A percentile compares a stretch with the other conserved stretches of the same genome.
Evolutionary conservation across 1,140 invertebrate species (phyloP).

Genomic region (Drosophila leontia): DNA sequence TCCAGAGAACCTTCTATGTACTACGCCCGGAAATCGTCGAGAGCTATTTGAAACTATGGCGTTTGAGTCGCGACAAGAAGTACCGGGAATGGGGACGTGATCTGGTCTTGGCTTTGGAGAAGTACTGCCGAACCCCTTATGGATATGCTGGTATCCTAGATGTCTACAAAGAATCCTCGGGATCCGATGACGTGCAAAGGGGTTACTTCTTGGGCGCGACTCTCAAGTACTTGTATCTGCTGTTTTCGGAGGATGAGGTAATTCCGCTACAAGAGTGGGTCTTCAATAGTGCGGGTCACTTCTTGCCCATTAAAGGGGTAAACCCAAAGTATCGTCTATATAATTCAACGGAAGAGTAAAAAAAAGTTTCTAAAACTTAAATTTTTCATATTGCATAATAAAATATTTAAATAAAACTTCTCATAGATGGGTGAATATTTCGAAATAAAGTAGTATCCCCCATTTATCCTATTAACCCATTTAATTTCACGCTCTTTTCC

Average conservation of each 20-base stretch:
- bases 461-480: not conserved
- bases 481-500: not conserved
- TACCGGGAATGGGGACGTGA: constrained; percentile 99
- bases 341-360: not conserved
- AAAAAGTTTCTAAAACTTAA: not conserved
- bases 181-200: constrained; percentile 98
- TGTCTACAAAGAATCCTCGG: constrained; percentile 93
- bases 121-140: constrained; percentile 94
- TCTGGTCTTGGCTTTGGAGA: constrained; percentile 95
- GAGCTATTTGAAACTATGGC: constrained; percentile 97
- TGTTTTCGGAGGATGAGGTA: constrained; percentile 97
- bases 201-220: constrained; percentile 99
- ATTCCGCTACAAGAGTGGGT: constrained; percentile 98
- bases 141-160: constrained; percentile 97
- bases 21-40: constrained; percentile 98
- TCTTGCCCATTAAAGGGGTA: constrained; percentile 93
- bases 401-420: not conserved
- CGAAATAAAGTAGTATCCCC: not conserved
- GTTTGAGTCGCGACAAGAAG: constrained; percentile 96
- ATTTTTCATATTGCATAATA: too few relatives aligned
- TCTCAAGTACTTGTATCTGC: constrained; percentile 92
- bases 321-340: constrained; percentile 85
- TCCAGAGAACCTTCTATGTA: constrained; percentile 96
- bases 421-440: not conserved
- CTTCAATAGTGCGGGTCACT: constrained; percentile 99